Evolutionary conservation across 2,113 vertebrate species (phyloP).

Genomic region (Aspiorhynchus laticeps): DNA sequence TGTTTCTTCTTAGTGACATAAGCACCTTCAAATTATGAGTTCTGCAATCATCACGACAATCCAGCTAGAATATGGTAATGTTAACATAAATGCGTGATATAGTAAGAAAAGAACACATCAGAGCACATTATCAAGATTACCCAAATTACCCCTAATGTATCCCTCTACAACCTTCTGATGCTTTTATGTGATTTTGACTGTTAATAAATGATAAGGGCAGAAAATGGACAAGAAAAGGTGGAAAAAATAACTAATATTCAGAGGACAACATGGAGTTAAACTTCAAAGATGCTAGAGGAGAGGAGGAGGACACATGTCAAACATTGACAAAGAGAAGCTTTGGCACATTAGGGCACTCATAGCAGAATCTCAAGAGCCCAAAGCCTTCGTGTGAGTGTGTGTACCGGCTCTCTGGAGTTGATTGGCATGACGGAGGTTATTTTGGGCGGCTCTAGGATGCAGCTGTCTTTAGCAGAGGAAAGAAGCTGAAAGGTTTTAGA

Average conservation of each 20-base stretch:
- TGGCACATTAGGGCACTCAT: constrained; percentile 44
- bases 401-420: constrained; percentile 17
- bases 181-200: neutral
- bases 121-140: neutral
- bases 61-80: neutral
- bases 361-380: constrained; percentile 32
- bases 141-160: neutral
- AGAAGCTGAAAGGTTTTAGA: constrained; percentile 44
- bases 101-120: neutral
- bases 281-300: constrained; percentile 3
- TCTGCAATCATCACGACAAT: neutral
- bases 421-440: constrained; percentile 42
- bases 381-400: constrained; percentile 10
- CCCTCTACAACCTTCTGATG: neutral
- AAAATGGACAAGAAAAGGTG: neutral
- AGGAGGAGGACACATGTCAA: constrained; percentile 26
- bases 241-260: neutral
- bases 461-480: constrained; percentile 46
- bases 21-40: neutral
- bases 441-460: constrained; percentile 46
- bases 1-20: neutral
- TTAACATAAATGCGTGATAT: neutral
- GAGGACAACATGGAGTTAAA: constrained; percentile 19
- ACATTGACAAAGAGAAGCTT: constrained; percentile 51
- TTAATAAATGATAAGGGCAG: neutral